Percentiles rank a stretch among this genome's conserved stretches.
Evolutionary conservation across 1,140 invertebrate species (phyloP).

Genomic region (Tenebrio molitor): DNA sequence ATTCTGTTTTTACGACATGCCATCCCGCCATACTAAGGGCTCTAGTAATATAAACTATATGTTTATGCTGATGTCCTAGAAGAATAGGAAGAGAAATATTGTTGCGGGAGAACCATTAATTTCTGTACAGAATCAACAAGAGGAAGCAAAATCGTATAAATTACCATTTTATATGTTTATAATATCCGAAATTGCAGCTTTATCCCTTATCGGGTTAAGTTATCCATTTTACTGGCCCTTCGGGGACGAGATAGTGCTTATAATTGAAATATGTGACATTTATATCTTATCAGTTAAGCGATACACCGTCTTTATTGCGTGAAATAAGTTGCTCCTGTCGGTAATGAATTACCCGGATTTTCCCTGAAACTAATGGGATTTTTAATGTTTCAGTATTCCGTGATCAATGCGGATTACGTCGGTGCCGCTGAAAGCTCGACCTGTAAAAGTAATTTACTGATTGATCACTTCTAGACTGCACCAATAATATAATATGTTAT

Average conservation of each 20-base stretch:
- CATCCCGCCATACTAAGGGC: slow-evolving; percentile 4
- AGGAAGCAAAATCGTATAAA: slow-evolving; percentile 14
- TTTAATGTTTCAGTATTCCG: neutral
- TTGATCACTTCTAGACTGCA: too few relatives aligned
- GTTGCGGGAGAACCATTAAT: slow-evolving; percentile 1
- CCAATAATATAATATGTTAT: too few relatives aligned
- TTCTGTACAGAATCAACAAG: slow-evolving; percentile 3
- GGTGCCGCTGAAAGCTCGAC: neutral
- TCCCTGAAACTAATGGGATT: neutral
- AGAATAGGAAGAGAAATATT: neutral
- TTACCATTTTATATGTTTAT: slow-evolving; percentile 28
- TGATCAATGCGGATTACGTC: neutral
- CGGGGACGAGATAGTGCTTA: slow-evolving; percentile 28
- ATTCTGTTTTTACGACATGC: slow-evolving; percentile 22
- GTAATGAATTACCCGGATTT: slow-evolving; percentile 29
- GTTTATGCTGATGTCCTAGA: slow-evolving; percentile 22
- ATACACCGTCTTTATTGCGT: slow-evolving; percentile 18
- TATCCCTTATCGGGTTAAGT: slow-evolving; percentile 29
- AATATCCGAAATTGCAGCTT: slow-evolving; percentile 23
- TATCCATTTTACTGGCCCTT: slow-evolving; percentile 38
- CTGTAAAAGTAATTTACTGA: neutral
- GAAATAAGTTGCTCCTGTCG: slow-evolving; percentile 18
- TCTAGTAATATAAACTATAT: slow-evolving; percentile 36
- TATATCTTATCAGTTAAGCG: slow-evolving; percentile 22
- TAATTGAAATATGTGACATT: slow-evolving; percentile 44